Percentiles rank a stretch among this genome's conserved stretches.
phyloP scores from a whole-genome alignment of 2,113 vertebrate genomes.

The Oryctolagus cuniculus region mOryCun1.1 NC_091448.1:26603501-26604000 shows the following conservation, averaged over 20 bases:
- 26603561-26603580: too few species aligned
- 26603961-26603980: constrained; percentile 14
- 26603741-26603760: background rate
- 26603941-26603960: constrained; percentile 83
- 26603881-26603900: constrained; percentile 99
- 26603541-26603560: too few species aligned
- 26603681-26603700: background rate
- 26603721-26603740: background rate
- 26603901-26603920: constrained; percentile 98
- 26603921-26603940: constrained; percentile 99
- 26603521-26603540: too few species aligned
- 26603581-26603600: too few species aligned
- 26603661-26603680: constrained; percentile 3
- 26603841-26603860: constrained; percentile 58
- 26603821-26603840: constrained; percentile 21
- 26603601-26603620: constrained; percentile 1
- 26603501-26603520: too few species aligned
- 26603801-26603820: too few species aligned
- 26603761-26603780: constrained; percentile 49
- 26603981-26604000: constrained; percentile 33
- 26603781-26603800: constrained; percentile 1
- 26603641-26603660: background rate
- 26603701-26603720: background rate
- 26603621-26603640: background rate
- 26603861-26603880: constrained; percentile 93